Conservation (phyloP, 2,888 invertebrate genomes). For the Eupelmus urozonus region DNA sequence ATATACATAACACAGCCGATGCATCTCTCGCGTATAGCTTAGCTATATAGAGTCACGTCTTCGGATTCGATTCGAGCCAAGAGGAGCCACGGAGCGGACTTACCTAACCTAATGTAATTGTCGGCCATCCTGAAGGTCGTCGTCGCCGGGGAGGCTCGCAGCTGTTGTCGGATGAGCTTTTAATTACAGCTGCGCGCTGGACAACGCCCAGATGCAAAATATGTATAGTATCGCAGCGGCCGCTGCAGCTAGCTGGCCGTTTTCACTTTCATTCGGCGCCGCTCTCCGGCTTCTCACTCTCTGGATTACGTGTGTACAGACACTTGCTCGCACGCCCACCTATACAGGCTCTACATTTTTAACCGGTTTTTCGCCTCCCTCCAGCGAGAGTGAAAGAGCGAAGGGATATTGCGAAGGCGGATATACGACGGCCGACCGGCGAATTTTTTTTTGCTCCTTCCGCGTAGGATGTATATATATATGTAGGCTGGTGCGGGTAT, state of each 20-base stretch:
- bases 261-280: slow-evolving; percentile 41
- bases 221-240: neutral
- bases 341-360: slow-evolving; percentile 48
- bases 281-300: neutral
- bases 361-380: slow-evolving; percentile 35
- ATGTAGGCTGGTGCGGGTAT: neutral
- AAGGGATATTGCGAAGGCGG: slow-evolving; percentile 8
- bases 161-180: neutral
- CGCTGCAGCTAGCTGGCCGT: neutral
- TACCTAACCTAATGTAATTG: slow-evolving; percentile 55
- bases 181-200: neutral
- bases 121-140: slow-evolving; percentile 47
- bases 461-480: neutral
- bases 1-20: neutral
- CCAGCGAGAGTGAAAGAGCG: neutral
- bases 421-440: neutral
- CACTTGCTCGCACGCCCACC: too few relatives aligned
- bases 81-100: slow-evolving; percentile 15
- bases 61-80: slow-evolving; percentile 5
- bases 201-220: slow-evolving; percentile 43
- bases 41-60: neutral
- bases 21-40: neutral
- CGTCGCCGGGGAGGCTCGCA: neutral
- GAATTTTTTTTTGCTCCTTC: neutral
- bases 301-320: too few relatives aligned